These are phyloP conservation scores for Threskiornis aethiopicus DNA, from an alignment of 2,797 vertebrate species.

Conservation along the genomic window DNA sequence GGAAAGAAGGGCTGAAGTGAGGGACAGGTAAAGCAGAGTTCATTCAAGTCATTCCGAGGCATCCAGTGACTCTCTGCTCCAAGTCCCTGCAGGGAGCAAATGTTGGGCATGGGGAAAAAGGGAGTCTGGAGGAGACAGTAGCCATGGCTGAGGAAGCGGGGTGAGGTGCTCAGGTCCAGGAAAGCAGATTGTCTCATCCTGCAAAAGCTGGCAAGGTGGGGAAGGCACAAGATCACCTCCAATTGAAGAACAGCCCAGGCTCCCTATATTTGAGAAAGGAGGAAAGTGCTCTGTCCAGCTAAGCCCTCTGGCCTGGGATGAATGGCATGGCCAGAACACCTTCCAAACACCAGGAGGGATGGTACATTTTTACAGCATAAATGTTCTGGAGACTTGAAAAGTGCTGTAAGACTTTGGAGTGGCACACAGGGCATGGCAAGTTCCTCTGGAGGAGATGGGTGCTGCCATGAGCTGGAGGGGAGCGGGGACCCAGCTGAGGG, in stretches of 20 bases:
- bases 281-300: background rate
- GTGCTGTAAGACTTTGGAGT: background rate
- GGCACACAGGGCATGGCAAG: background rate
- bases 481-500: background rate
- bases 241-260: background rate
- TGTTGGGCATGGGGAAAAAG: fast-evolving
- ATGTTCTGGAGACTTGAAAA: background rate
- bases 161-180: background rate
- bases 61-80: background rate
- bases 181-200: background rate
- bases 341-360: background rate
- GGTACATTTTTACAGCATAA: background rate
- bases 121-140: background rate
- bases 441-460: background rate
- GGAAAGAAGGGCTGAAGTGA: background rate
- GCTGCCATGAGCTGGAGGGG: background rate
- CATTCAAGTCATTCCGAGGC: background rate
- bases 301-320: background rate
- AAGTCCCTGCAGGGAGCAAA: background rate
- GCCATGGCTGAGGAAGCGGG: background rate
- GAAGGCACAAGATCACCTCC: background rate
- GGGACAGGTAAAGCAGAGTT: background rate
- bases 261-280: background rate
- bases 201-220: background rate
- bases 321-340: background rate